Evolutionary conservation across 2,797 vertebrate species (phyloP).

Genomic region (Melanotaenia boesemani): DNA sequence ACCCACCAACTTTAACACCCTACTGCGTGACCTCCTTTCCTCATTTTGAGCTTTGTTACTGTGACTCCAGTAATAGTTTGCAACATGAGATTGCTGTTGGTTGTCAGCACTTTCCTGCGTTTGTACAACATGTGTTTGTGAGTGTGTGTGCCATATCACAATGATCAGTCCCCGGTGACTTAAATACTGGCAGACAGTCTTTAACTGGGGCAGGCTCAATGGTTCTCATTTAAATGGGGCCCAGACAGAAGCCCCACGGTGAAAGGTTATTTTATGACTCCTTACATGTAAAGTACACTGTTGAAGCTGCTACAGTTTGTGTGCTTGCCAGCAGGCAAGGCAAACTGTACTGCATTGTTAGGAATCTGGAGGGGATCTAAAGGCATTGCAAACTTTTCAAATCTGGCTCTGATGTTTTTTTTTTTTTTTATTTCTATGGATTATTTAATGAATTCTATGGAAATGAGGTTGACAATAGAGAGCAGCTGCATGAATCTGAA

Average conservation of each 20-base stretch:
- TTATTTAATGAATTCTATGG: conserved; percentile 60
- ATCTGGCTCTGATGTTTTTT: conserved; percentile 40
- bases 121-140: conserved; percentile 61
- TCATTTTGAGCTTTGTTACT: conserved; percentile 63
- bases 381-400: conserved; percentile 33
- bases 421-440: conserved; percentile 42
- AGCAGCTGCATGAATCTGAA: conserved; percentile 41
- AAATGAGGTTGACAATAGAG: conserved; percentile 64
- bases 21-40: conserved; percentile 67
- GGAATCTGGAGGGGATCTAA: conserved; percentile 48
- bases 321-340: conserved; percentile 44
- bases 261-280: conserved; percentile 76
- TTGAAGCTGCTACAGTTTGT: conserved; percentile 52
- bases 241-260: conserved; percentile 78
- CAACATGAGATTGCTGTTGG: conserved; percentile 71
- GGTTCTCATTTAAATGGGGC: conserved; percentile 83
- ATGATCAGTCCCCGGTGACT: conserved; percentile 77
- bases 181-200: conserved; percentile 77
- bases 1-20: conserved; percentile 43
- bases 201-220: conserved; percentile 83
- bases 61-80: conserved; percentile 68
- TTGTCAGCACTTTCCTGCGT: conserved; percentile 79
- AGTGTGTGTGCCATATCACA: conserved; percentile 76
- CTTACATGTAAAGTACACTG: conserved; percentile 69
- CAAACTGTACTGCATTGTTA: conserved; percentile 30